phyloP scores from a whole-genome alignment of 2,888 invertebrate genomes.

The Hipparchia semele region DNA sequence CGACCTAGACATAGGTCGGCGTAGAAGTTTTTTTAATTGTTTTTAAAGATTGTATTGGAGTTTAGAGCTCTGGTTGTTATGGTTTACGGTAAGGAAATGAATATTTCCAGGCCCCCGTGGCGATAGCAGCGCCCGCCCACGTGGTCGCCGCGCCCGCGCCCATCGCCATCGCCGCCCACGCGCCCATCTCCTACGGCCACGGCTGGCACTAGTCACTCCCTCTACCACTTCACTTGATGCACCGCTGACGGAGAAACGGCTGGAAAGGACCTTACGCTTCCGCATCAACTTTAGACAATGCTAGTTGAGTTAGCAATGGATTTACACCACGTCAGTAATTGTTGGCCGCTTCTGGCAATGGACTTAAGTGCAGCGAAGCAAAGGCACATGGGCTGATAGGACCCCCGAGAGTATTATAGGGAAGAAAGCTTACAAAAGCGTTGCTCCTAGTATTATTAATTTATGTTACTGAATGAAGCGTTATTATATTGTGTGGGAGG shows the following conservation, averaged over 20 bases:
- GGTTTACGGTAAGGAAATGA: too few species aligned
- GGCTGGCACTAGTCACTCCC: slow-evolving; percentile 66
- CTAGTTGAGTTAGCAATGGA: slow-evolving; percentile 28
- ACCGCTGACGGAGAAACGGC: slow-evolving; percentile 49
- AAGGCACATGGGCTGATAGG: slow-evolving; percentile 25
- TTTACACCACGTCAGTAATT: slow-evolving; percentile 11
- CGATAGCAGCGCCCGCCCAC: slow-evolving; percentile 52
- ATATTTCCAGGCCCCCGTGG: slow-evolving; percentile 48
- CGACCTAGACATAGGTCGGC: too few species aligned
- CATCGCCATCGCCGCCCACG: slow-evolving; percentile 64
- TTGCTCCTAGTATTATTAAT: slow-evolving; percentile 29
- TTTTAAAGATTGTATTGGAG: too few species aligned
- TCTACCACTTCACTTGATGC: slow-evolving; percentile 43
- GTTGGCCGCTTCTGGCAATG: slow-evolving; percentile 25
- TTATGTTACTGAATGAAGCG: slow-evolving; percentile 22
- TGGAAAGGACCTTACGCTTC: slow-evolving; percentile 20
- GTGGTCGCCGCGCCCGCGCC: slow-evolving; percentile 63
- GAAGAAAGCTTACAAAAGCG: slow-evolving; percentile 33
- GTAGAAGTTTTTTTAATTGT: too few species aligned
- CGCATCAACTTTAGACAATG: slow-evolving; percentile 23
- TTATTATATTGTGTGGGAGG: slow-evolving; percentile 11
- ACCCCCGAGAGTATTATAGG: slow-evolving; percentile 14
- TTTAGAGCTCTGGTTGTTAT: too few species aligned
- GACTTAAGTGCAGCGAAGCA: slow-evolving; percentile 27
- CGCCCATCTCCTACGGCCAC: slow-evolving; percentile 61